Conservation (phyloP, 2,797 vertebrate genomes). For the Sphenopsis melanotis region DNA sequence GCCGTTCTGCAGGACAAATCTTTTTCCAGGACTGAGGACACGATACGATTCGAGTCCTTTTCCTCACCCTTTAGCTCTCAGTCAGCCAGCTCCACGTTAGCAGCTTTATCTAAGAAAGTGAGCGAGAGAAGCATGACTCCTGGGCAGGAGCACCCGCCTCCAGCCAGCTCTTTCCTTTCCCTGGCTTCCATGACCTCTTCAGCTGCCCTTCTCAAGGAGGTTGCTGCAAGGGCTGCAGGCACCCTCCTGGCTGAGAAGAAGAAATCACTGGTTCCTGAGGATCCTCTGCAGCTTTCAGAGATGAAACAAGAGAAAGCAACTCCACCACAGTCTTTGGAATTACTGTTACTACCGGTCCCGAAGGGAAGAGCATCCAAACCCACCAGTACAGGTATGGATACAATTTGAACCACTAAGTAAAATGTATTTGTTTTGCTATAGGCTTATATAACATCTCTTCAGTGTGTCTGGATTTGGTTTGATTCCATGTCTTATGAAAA, state of each 20-base stretch:
- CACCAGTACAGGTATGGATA: slow-evolving; percentile 84
- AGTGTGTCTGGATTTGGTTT: neutral
- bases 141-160: slow-evolving; percentile 85
- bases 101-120: slow-evolving; percentile 99
- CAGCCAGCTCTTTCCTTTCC: slow-evolving; percentile 92
- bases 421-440: neutral
- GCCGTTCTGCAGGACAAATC: slow-evolving; percentile 97
- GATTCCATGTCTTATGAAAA: neutral
- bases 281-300: slow-evolving; percentile 87
- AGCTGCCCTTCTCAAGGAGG: slow-evolving; percentile 97
- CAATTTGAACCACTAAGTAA: neutral
- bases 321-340: slow-evolving; percentile 85
- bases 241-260: slow-evolving; percentile 93
- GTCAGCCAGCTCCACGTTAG: slow-evolving; percentile 97
- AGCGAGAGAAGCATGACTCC: slow-evolving; percentile 90
- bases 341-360: slow-evolving; percentile 88
- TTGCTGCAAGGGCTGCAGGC: slow-evolving; percentile 95
- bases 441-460: neutral
- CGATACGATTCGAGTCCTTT: slow-evolving; percentile 93
- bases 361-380: slow-evolving; percentile 90
- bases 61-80: slow-evolving; percentile 95
- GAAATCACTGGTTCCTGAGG: slow-evolving; percentile 84
- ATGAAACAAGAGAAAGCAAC: slow-evolving; percentile 89
- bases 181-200: slow-evolving; percentile 98
- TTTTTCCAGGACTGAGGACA: slow-evolving; percentile 85